phyloP scores from a whole-genome alignment of 1,140 invertebrate genomes.

The Lycorma delicatula region DNA sequence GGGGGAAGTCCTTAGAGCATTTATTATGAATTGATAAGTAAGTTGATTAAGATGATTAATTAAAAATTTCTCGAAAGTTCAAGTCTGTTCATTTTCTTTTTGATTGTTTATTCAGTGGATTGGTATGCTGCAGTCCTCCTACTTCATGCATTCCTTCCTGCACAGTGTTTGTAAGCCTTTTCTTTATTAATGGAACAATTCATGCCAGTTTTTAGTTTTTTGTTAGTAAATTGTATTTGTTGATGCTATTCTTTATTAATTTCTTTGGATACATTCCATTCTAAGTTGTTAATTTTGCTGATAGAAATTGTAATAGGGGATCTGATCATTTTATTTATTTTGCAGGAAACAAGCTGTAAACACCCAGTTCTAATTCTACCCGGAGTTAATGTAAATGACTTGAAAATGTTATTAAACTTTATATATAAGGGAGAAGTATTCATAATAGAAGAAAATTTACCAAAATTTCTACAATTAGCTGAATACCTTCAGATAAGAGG shows the following conservation, averaged over 20 bases:
- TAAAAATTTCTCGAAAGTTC: too few relatives aligned
- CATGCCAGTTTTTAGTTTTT: too few relatives aligned
- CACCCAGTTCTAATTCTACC: slow-evolving; percentile 59
- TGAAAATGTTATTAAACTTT: slow-evolving; percentile 50
- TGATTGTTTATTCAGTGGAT: too few relatives aligned
- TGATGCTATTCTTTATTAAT: slow-evolving; percentile 7
- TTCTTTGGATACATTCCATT: slow-evolving; percentile 1
- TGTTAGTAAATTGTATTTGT: slow-evolving; percentile 4
- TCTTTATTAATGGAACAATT: too few relatives aligned
- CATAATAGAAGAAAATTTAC: slow-evolving; percentile 54
- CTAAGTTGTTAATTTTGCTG: slow-evolving; percentile 15
- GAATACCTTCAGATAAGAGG: slow-evolving; percentile 54
- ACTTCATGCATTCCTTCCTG: too few relatives aligned
- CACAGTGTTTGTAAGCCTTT: too few relatives aligned
- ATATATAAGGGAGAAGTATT: slow-evolving; percentile 61
- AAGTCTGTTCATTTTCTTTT: too few relatives aligned
- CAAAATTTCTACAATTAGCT: slow-evolving; percentile 50
- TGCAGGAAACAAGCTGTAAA: slow-evolving; percentile 53
- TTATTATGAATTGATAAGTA: too few relatives aligned
- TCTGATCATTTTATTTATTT: slow-evolving; percentile 26
- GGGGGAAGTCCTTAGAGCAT: too few relatives aligned
- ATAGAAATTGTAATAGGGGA: slow-evolving; percentile 8
- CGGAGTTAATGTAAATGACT: slow-evolving; percentile 50
- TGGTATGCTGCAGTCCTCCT: too few relatives aligned
- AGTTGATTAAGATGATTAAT: too few relatives aligned